Percentiles rank a stretch among this genome's conserved stretches.
Conservation (phyloP, 2,888 invertebrate genomes). For the Lamellibrachia columna region DNA sequence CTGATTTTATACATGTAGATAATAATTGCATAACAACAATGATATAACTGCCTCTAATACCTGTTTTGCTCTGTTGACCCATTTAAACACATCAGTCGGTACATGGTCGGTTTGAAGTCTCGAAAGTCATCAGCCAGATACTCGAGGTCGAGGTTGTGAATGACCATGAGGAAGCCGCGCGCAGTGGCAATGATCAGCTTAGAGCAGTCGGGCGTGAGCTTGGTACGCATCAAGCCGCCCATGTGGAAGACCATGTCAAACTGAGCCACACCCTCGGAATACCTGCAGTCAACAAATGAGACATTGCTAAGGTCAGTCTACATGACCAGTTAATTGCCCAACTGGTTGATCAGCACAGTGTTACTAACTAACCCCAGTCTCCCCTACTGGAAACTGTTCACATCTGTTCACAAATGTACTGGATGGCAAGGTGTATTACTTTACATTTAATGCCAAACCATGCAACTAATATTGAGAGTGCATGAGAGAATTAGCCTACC, state of each 20-base stretch:
- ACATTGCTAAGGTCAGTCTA: not conserved
- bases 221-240: conserved; percentile 85
- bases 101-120: conserved; percentile 82
- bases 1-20: too few species aligned
- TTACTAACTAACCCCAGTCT: too few species aligned
- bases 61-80: not conserved
- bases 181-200: conserved; percentile 92
- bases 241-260: conserved; percentile 75
- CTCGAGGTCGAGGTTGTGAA: conserved; percentile 86
- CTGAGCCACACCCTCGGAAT: not conserved
- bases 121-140: conserved; percentile 81
- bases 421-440: too few species aligned
- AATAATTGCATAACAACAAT: not conserved
- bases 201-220: conserved; percentile 83
- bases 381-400: too few species aligned
- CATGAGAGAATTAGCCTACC: conserved; percentile 65
- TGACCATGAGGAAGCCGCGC: conserved; percentile 86
- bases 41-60: not conserved
- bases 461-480: not conserved
- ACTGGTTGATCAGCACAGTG: too few species aligned
- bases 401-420: too few species aligned
- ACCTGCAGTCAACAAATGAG: conserved; percentile 38
- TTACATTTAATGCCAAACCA: not conserved
- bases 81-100: conserved; percentile 59
- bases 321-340: too few species aligned